phyloP scores from a whole-genome alignment of 2,888 invertebrate species.

The Phania funesta region DNA sequence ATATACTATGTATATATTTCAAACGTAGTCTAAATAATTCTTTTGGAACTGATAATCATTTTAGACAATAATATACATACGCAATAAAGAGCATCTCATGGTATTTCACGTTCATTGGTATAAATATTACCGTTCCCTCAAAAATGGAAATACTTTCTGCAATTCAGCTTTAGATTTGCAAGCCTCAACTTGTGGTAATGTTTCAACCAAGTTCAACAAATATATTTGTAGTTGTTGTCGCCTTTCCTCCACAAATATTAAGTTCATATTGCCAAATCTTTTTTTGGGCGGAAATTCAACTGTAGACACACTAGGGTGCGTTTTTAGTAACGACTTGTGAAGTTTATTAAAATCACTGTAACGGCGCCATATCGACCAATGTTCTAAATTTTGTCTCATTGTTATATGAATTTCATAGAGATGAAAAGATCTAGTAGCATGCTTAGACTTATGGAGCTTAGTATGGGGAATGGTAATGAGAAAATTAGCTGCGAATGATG shows the following conservation, averaged over 20 bases:
- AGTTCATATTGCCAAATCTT: constrained; percentile 94
- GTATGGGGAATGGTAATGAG: constrained; percentile 78
- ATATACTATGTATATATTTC: no score
- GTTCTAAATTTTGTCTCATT: constrained; percentile 83
- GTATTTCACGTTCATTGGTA: background rate
- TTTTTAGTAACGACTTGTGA: constrained; percentile 89
- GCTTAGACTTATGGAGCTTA: constrained; percentile 73
- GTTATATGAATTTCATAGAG: constrained; percentile 79
- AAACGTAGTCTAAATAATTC: no score
- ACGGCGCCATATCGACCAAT: constrained; percentile 97
- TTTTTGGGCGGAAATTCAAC: constrained; percentile 98
- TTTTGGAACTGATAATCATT: no score
- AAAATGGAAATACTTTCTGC: constrained; percentile 91
- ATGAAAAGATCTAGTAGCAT: constrained; percentile 72
- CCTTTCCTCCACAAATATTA: constrained; percentile 92
- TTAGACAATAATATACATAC: no score
- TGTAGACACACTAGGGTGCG: constrained; percentile 88
- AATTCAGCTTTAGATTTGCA: constrained; percentile 89
- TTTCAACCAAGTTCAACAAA: constrained; percentile 90
- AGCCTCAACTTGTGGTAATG: constrained; percentile 88
- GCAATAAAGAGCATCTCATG: no score
- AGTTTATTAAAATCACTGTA: constrained; percentile 95
- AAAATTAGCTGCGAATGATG: constrained; percentile 76
- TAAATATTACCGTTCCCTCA: constrained; percentile 83
- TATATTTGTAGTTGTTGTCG: constrained; percentile 92